phyloP scores from a whole-genome alignment of 2,888 invertebrate genomes.

The Tetragonula carbonaria region DNA sequence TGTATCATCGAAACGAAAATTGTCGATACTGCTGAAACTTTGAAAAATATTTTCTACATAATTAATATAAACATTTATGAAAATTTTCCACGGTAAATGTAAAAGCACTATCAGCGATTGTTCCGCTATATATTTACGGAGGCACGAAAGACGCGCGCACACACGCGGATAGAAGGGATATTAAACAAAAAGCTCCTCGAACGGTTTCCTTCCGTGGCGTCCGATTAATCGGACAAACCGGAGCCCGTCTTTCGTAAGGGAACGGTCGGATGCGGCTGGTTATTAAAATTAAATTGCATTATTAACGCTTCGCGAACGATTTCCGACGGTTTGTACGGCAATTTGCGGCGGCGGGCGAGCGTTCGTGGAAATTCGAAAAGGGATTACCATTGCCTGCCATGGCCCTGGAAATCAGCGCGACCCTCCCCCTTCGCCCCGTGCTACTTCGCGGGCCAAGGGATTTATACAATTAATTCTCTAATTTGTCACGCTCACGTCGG shows the following conservation, averaged over 20 bases:
- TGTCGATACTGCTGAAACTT: not conserved
- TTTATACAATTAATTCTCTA: slow-evolving; percentile 81
- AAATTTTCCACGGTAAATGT: not conserved
- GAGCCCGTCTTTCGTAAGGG: slow-evolving; percentile 61
- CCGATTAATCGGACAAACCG: slow-evolving; percentile 54
- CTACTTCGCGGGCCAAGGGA: slow-evolving; percentile 73
- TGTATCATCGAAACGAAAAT: no score
- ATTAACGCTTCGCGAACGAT: slow-evolving; percentile 78
- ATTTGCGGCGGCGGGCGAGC: slow-evolving; percentile 73
- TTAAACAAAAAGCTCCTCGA: slow-evolving; percentile 42
- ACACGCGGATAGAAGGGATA: not conserved
- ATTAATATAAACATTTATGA: not conserved
- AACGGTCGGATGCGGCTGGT: slow-evolving; percentile 67
- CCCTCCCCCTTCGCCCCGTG: slow-evolving; percentile 26
- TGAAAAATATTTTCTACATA: not conserved
- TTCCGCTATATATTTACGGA: not conserved
- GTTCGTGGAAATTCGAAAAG: slow-evolving; percentile 77
- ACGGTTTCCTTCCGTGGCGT: slow-evolving; percentile 34
- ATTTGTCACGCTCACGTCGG: slow-evolving; percentile 79
- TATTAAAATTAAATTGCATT: slow-evolving; percentile 81
- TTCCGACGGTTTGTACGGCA: slow-evolving; percentile 76
- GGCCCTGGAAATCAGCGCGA: slow-evolving; percentile 24
- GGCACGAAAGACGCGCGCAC: not conserved
- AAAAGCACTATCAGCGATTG: not conserved
- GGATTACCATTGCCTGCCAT: slow-evolving; percentile 71